These are phyloP conservation scores for Frankliniella fusca DNA, from an alignment of 2,888 invertebrate genomes.

Conservation along the genomic window DNA sequence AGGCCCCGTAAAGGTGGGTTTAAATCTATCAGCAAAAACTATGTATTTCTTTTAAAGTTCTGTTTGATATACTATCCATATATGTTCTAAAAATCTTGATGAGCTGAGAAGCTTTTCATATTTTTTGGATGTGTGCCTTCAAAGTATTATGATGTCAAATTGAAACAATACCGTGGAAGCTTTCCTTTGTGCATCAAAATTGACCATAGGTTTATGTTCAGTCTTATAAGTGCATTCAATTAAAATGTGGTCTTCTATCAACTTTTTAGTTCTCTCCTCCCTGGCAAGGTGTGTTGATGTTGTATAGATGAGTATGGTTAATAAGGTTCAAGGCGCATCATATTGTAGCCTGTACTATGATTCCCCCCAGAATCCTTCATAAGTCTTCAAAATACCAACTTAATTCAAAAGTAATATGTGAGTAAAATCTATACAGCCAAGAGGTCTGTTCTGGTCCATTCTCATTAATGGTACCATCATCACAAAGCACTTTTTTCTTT, in stretches of 20 bases:
- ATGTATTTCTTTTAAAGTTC: background rate
- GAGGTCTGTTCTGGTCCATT: too few relatives aligned
- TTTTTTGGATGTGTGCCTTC: background rate
- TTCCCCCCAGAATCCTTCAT: too few relatives aligned
- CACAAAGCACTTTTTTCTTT: too few relatives aligned
- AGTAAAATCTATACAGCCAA: too few relatives aligned
- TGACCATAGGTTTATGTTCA: background rate
- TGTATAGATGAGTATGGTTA: background rate
- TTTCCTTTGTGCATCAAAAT: background rate
- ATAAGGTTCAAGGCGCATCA: too few relatives aligned
- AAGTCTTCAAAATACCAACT: too few relatives aligned
- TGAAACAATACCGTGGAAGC: conserved; percentile 17
- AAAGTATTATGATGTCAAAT: conserved; percentile 7
- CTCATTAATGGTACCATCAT: too few relatives aligned
- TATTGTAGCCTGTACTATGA: too few relatives aligned
- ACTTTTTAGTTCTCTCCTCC: background rate
- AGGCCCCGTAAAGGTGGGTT: conserved; percentile 91
- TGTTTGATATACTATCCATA: background rate
- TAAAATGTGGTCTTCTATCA: background rate
- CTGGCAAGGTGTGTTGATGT: background rate
- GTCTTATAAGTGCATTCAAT: background rate
- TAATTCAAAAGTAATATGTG: too few relatives aligned
- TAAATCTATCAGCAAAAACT: background rate
- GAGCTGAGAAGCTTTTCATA: background rate
- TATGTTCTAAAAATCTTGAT: background rate